These are phyloP conservation scores for Cranoglanis bouderius DNA, from an alignment of 2,113 vertebrate genomes.

Conservation along the genomic window DNA sequence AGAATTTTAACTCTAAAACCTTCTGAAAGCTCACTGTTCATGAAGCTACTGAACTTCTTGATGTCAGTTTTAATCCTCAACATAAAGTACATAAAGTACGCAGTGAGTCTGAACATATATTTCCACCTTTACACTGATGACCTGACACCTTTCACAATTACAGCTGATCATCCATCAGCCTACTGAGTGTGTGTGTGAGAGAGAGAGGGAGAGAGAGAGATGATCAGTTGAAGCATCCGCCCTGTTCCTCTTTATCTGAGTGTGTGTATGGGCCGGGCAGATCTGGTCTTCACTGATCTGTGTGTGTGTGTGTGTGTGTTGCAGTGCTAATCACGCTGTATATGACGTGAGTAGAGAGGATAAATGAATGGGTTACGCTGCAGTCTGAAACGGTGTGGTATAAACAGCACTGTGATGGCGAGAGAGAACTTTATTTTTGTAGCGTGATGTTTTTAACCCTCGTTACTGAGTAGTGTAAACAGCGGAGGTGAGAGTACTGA, in stretches of 20 bases:
- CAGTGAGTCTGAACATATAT: not conserved
- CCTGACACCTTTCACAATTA: not conserved
- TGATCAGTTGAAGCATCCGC: slow-evolving; percentile 3
- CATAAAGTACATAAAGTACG: not conserved
- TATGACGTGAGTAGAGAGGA: not conserved
- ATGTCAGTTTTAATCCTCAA: not conserved
- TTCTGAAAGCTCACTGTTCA: too few species aligned
- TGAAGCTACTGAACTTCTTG: not conserved
- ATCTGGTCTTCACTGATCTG: slow-evolving; percentile 23
- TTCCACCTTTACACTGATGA: not conserved
- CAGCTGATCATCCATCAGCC: not conserved
- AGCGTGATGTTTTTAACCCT: not conserved
- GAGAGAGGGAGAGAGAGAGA: not conserved
- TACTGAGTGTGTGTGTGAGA: not conserved
- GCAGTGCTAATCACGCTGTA: not conserved
- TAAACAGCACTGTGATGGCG: not conserved
- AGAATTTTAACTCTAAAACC: not conserved
- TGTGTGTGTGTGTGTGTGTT: slow-evolving; percentile 13
- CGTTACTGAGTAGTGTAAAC: not conserved
- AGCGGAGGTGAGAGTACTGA: not conserved
- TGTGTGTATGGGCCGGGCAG: slow-evolving; percentile 51
- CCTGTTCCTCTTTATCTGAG: slow-evolving; percentile 58
- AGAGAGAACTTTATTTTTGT: not conserved
- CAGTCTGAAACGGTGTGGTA: not conserved
- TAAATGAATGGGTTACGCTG: not conserved